Conservation (phyloP, 2,797 vertebrate species). For the Centroberyx gerrardi region DNA sequence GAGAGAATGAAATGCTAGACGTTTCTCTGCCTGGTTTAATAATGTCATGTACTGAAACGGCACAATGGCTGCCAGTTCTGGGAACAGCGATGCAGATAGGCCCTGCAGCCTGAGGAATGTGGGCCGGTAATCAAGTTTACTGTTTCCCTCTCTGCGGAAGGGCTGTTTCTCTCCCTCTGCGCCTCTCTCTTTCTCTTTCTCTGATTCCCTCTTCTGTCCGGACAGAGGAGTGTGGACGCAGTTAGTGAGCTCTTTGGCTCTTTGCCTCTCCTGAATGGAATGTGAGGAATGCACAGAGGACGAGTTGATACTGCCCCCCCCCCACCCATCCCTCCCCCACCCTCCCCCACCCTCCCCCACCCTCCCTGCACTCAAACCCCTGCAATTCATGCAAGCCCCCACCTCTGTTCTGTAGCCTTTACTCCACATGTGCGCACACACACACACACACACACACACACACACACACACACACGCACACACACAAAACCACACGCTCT, state of each 20-base stretch:
- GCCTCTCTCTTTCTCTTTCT: conserved; percentile 25
- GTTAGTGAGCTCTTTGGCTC: conserved; percentile 60
- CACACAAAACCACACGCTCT: conserved; percentile 11
- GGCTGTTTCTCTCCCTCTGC: conserved; percentile 35
- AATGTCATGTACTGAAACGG: conserved; percentile 33
- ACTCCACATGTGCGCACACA: conserved; percentile 50
- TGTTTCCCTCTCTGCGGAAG: conserved; percentile 50
- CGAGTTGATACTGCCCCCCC: conserved; percentile 61
- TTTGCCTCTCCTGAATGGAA: conserved; percentile 75
- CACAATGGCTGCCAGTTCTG: conserved; percentile 47
- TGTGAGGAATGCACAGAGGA: conserved; percentile 81
- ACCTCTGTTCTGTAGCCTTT: conserved; percentile 40
- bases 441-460: conserved; percentile 9
- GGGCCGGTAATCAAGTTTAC: conserved; percentile 71
- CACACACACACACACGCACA: conserved; percentile 35
- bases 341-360: not conserved
- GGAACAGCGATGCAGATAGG: conserved; percentile 41
- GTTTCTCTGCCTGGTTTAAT: conserved; percentile 9
- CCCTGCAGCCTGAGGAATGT: conserved; percentile 74
- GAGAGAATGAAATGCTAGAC: not conserved
- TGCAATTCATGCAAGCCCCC: conserved; percentile 47
- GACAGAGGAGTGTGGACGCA: conserved; percentile 56
- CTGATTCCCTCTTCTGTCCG: conserved; percentile 18
- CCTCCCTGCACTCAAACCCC: conserved; percentile 27
- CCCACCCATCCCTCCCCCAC: conserved; percentile 2